Evolutionary conservation across 2,797 vertebrate genomes (phyloP), one percentile per base, ranked within the genome.

Genomic region (Denticeps clupeoides): DNA sequence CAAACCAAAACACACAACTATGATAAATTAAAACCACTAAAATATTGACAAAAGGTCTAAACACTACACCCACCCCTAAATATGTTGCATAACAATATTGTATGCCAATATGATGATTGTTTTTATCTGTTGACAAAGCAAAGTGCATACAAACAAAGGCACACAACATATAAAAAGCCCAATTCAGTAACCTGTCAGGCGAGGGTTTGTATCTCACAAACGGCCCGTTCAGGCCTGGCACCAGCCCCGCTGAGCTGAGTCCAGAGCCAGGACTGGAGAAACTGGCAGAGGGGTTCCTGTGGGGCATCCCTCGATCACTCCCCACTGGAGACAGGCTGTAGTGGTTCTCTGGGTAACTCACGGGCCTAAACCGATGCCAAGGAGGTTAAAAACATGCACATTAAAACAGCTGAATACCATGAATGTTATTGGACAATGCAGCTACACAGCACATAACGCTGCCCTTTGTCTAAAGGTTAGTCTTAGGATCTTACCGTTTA

Each of bases 301-400:
- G 89, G 32, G 86, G 69, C 62, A 83, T 69, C 43, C 55, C 63
- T 75, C 87, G 78, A 66, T 93, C 90, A 9, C 74, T 69, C 38
- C 80, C 85, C 41, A 76, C 79, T 53, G 87, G 86, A 41, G 85
- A 81, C 47, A 87, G 51, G 21, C 61, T 76, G 67, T 84, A 90
- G 59, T 90, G 85, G 57, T 90, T 93, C 71, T 94, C 91, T 18
- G 91, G 91, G 71, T 88, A 94, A 60, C 91, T 94, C 62, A 93
- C 89, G 0, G 91, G 91, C 72, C 91, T 93, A 71, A 8, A n/a
- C n/a, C n/a, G 25, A 18, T 35, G 8, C 2, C 49, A 15, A 0
- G 1, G 15, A n/a, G 40, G 42, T 4, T 18, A 43, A 11, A 15
- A n/a, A n/a, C n/a, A n/a, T n/a, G n/a, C n/a, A n/a, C n/a, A n/a